Evolutionary conservation across 2,113 vertebrate species (phyloP).

Genomic region (Aramus guarauna): DNA sequence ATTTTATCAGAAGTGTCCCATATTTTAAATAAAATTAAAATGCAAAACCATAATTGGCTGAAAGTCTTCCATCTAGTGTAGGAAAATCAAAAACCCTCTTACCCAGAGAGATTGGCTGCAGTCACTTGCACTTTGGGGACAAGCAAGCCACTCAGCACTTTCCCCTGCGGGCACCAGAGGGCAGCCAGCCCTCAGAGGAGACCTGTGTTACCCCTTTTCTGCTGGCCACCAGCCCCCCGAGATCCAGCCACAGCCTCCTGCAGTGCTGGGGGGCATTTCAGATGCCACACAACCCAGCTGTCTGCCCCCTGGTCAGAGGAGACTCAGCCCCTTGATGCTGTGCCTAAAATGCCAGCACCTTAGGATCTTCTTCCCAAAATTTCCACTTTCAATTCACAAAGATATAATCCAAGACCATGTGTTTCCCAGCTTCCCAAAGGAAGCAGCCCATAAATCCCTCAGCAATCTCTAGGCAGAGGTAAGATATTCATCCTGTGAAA

Average conservation of each 20-base stretch:
- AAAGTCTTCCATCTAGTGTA: not conserved
- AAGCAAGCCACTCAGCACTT: not conserved
- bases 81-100: not conserved
- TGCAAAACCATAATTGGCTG: not conserved
- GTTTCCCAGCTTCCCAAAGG: not conserved
- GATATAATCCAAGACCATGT: not conserved
- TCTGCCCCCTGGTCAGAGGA: not conserved
- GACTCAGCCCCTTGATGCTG: not conserved
- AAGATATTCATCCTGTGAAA: not conserved
- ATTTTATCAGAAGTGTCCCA: not conserved
- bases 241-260: not conserved
- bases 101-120: not conserved
- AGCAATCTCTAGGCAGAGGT: not conserved
- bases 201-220: fast-evolving
- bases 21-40: not conserved
- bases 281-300: too few species aligned
- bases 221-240: not conserved
- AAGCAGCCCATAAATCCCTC: not conserved
- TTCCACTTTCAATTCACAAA: not conserved
- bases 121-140: not conserved
- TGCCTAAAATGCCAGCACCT: not conserved
- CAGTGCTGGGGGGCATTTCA: not conserved
- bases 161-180: not conserved
- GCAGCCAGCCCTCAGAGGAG: not conserved
- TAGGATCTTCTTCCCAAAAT: not conserved